Conservation (phyloP, 2,113 vertebrate genomes). For the Nyctereutes procyonoides region DNA sequence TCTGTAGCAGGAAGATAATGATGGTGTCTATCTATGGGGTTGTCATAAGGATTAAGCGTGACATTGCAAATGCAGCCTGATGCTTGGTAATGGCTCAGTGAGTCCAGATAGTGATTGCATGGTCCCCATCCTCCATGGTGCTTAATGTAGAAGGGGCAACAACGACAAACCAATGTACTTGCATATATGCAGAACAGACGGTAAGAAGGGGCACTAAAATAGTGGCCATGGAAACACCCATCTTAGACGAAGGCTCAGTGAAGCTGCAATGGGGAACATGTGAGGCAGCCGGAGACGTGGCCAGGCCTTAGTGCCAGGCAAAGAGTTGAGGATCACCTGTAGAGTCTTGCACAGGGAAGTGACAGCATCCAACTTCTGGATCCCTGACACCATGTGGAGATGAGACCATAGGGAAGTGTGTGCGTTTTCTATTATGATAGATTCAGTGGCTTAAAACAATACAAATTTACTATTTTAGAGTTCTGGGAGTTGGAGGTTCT, state of each 20-base stretch:
- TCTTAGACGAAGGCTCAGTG: background rate
- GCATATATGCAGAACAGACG: too few species aligned
- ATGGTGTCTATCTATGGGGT: background rate
- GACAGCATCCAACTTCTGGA: background rate
- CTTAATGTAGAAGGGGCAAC: background rate
- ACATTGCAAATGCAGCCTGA: background rate
- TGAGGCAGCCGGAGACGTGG: fast-evolving
- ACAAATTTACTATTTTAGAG: background rate
- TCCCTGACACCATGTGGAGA: background rate
- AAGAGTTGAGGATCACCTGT: background rate
- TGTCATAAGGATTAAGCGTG: too few species aligned
- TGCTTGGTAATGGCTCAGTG: fast-evolving
- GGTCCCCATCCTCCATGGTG: too few species aligned
- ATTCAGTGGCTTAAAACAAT: background rate
- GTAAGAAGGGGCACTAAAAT: background rate
- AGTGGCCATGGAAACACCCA: fast-evolving
- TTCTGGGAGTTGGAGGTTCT: background rate
- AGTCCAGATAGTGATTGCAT: fast-evolving
- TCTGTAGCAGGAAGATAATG: background rate
- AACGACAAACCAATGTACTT: background rate
- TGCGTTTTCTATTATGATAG: background rate
- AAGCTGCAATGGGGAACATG: background rate
- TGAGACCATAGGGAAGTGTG: background rate
- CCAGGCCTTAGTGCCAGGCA: background rate
- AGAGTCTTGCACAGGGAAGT: background rate